phyloP scores from a whole-genome alignment of 2,888 invertebrate species.

The Camponotus fellah region DNA sequence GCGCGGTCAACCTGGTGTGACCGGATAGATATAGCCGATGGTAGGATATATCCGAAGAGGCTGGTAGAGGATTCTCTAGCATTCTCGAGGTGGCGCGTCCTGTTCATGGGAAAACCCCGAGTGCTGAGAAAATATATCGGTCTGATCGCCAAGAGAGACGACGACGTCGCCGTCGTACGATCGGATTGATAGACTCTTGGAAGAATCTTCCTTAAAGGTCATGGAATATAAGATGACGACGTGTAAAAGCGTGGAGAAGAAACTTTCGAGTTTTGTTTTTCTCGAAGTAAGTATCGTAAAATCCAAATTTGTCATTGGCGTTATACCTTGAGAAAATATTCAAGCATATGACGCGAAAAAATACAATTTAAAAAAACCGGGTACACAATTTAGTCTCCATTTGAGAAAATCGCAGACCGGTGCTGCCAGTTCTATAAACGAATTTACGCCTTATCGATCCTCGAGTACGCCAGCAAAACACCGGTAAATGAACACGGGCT shows the following conservation, averaged over 20 bases:
- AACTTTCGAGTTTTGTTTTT: not conserved
- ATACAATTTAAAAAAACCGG: not conserved
- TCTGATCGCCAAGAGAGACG: slow-evolving; percentile 53
- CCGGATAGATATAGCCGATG: slow-evolving; percentile 66
- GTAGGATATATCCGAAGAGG: slow-evolving; percentile 65
- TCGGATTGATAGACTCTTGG: slow-evolving; percentile 53
- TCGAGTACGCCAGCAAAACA: slow-evolving; percentile 23
- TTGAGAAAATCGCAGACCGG: slow-evolving; percentile 20
- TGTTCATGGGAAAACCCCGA: slow-evolving; percentile 62
- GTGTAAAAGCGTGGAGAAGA: not conserved
- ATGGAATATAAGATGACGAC: not conserved
- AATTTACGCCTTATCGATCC: slow-evolving; percentile 50
- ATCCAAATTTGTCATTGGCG: not conserved
- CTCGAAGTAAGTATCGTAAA: not conserved
- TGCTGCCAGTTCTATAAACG: not conserved
- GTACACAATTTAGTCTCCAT: not conserved
- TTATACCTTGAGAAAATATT: not conserved
- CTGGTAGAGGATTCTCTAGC: slow-evolving; percentile 47
- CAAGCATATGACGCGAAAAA: no score
- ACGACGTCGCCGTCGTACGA: slow-evolving; percentile 30
- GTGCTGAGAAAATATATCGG: slow-evolving; percentile 74
- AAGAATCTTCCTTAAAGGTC: slow-evolving; percentile 47
- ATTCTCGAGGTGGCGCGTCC: slow-evolving; percentile 67
- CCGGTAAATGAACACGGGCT: slow-evolving; percentile 46
- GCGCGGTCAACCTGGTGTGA: slow-evolving; percentile 58